Conservation (phyloP, 1,140 invertebrate species). For the Drosophila trapezifrons region DNA sequence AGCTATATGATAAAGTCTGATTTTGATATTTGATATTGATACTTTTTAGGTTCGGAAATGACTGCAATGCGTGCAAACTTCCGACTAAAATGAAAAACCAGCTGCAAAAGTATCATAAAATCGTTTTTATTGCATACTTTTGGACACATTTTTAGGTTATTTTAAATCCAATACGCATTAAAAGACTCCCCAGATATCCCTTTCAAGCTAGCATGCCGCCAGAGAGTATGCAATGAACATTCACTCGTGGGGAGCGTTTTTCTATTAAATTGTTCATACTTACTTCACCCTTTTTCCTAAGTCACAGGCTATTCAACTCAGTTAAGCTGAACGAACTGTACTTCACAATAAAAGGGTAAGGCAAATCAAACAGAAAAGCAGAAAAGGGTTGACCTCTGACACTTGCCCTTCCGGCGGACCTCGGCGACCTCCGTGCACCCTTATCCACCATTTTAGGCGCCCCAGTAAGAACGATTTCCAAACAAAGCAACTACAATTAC, state of each 20-base stretch:
- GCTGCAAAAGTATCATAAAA: neutral
- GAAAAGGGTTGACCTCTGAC: slow-evolving; percentile 61
- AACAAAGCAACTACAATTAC: slow-evolving; percentile 61
- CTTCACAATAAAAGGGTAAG: slow-evolving; percentile 1
- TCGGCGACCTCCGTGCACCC: slow-evolving; percentile 17
- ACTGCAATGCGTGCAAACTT: too few species aligned
- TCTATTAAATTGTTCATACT: neutral
- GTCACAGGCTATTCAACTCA: neutral
- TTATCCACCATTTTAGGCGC: slow-evolving; percentile 63
- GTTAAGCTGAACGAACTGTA: slow-evolving; percentile 44
- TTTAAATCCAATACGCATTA: neutral
- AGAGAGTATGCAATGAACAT: neutral
- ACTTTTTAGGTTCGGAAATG: too few species aligned
- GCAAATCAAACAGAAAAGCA: slow-evolving; percentile 14
- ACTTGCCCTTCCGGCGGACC: slow-evolving; percentile 19
- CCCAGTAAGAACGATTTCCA: slow-evolving; percentile 28
- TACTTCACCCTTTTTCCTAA: neutral
- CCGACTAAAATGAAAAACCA: neutral
- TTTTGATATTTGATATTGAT: too few species aligned
- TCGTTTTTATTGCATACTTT: neutral
- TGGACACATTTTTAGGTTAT: neutral
- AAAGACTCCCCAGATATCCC: neutral
- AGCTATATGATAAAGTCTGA: too few species aligned
- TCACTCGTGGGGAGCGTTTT: neutral
- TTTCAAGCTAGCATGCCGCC: neutral